Evolutionary conservation across 1,140 invertebrate species (phyloP), one percentile per base, ranked within the genome.

Genomic region (Planococcus citri): DNA sequence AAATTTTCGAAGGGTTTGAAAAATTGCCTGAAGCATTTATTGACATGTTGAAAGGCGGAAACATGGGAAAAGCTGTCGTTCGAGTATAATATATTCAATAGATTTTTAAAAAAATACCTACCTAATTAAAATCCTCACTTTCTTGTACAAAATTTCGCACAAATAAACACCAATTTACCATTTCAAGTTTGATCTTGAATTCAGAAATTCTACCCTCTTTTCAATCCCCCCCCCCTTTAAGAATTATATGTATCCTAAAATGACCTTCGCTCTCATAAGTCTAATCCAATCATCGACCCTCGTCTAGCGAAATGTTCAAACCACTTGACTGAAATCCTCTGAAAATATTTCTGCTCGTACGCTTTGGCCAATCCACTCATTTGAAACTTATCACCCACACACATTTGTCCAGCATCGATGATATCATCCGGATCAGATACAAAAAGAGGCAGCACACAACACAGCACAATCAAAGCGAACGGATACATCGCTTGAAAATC

Each of bases 11-110:
- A 71, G 87, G 87, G 12, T 88, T 88, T 77, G 85, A 87, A 72
- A 86, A 86, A 72, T 84, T 86, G 82, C 84, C 85, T 8, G 78
- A 83, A 70, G 85, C 86, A 27, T 83, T 88, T 71, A 80, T 84
- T 29, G 83, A 81, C 27, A 78, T 86, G 29, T 77, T 87, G 33
- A 76, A 77, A 71, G 85, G 85, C 61, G 81, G 83, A 72, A 86
- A 86, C 74, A 82, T 78, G 1, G 86, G 85, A 33, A 87, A 87
- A 79, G 83, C 82, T 20, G 74, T 86, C 41, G 82, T 87, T 4
- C 83, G 83, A 77, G 79, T 80, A 0, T 80, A 79, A 76, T 25
- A 17, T 25, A 64, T 4, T 64, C 25, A 17, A 3, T 64, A 4
- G 60, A 27, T 12, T 64, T n/a, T n/a, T n/a, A n/a, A n/a, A n/a